Conservation (phyloP, 2,888 invertebrate species). For the Gerris lacustris region DNA sequence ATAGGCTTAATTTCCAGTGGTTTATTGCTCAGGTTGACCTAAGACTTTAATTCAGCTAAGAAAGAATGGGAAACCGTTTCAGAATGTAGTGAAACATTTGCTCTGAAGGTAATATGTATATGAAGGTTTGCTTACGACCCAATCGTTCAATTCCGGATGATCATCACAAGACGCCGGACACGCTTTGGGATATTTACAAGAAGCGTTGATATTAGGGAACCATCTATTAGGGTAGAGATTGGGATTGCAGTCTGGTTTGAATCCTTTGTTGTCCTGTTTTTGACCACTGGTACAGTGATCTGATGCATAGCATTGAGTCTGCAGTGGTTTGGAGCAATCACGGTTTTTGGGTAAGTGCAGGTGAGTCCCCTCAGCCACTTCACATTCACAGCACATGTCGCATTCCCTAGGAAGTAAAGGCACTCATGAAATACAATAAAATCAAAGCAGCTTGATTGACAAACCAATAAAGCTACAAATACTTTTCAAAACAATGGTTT, state of each 20-base stretch:
- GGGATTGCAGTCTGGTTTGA: slow-evolving; percentile 25
- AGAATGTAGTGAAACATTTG: not conserved
- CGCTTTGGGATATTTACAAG: slow-evolving; percentile 12
- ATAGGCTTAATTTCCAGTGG: too few species aligned
- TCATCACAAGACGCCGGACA: slow-evolving; percentile 9
- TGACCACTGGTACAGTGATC: slow-evolving; percentile 20
- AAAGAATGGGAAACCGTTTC: not conserved
- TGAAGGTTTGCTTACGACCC: not conserved
- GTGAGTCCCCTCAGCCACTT: not conserved
- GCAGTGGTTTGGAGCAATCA: not conserved
- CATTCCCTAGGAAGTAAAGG: not conserved
- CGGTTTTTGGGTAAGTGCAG: not conserved
- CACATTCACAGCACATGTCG: not conserved
- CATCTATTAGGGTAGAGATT: slow-evolving; percentile 22
- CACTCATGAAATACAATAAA: not conserved
- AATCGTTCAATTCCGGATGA: not conserved
- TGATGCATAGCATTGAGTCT: not conserved
- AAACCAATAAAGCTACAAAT: not conserved
- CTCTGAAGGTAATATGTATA: slow-evolving; percentile 9
- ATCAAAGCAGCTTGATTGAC: not conserved
- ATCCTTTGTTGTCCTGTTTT: slow-evolving; percentile 29
- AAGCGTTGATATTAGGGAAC: slow-evolving; percentile 28
- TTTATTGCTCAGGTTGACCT: too few species aligned
- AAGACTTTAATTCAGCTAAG: too few species aligned
- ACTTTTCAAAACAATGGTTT: too few species aligned